Percentiles rank a stretch among this genome's conserved stretches.
Conservation (phyloP, 2,797 vertebrate genomes). For the Sitta carolinensis region DNA sequence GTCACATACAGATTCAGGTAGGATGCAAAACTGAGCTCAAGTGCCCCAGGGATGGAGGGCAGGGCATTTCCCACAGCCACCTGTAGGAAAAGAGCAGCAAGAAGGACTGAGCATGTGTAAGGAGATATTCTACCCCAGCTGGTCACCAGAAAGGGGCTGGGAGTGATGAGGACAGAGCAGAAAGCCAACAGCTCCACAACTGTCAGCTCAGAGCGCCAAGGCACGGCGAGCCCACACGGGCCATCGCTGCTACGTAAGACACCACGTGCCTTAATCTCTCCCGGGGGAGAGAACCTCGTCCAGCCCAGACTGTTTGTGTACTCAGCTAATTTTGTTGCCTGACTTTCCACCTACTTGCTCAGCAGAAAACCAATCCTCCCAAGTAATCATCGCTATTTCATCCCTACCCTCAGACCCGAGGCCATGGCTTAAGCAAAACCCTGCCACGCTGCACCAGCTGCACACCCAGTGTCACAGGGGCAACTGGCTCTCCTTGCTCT, state of each 20-base stretch:
- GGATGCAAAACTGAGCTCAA: background rate
- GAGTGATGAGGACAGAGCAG: conserved; percentile 2
- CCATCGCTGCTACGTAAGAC: background rate
- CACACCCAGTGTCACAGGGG: conserved; percentile 16
- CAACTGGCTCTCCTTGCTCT: background rate
- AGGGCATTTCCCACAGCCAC: background rate
- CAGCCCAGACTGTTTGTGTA: conserved; percentile 62
- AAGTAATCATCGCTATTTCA: conserved; percentile 61
- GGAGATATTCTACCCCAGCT: background rate
- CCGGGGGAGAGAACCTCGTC: background rate
- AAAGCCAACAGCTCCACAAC: conserved; percentile 47
- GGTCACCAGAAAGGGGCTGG: conserved; percentile 21
- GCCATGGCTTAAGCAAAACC: conserved; percentile 8
- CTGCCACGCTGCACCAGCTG: conserved; percentile 11
- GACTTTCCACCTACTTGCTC: conserved; percentile 67
- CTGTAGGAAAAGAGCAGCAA: background rate
- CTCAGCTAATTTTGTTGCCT: conserved; percentile 65
- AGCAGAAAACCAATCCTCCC: conserved; percentile 46
- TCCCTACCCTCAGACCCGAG: background rate
- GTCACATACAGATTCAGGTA: rapidly evolving
- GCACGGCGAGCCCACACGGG: background rate
- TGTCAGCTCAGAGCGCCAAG: conserved; percentile 25
- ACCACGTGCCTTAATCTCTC: conserved; percentile 52
- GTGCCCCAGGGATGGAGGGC: background rate
- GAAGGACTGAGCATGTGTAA: background rate